A percentile compares a stretch with the other conserved stretches of the same genome.
Evolutionary conservation across 2,113 vertebrate species (phyloP).

Genomic region (Myotis davidii): DNA sequence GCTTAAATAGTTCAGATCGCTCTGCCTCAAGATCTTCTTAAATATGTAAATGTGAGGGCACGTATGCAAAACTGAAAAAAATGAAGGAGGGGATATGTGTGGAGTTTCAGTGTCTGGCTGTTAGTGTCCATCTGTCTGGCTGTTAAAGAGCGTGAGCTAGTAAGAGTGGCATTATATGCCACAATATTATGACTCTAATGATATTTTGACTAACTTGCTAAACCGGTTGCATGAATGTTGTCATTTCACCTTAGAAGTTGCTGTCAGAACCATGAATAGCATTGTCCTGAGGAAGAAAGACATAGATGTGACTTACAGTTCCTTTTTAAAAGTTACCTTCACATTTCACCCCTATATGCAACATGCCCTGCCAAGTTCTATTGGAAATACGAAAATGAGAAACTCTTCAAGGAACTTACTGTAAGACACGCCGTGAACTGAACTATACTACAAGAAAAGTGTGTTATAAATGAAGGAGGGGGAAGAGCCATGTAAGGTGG

Average conservation of each 20-base stretch:
- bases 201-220: not conserved
- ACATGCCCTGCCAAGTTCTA: not conserved
- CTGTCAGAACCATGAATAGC: not conserved
- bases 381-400: not conserved
- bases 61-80: not conserved
- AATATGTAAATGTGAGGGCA: not conserved
- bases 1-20: not conserved
- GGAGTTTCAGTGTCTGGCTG: not conserved
- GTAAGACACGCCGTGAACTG: not conserved
- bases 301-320: not conserved
- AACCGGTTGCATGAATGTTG: not conserved
- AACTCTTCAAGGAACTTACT: not conserved
- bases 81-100: not conserved
- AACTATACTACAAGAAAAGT: not conserved
- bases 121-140: not conserved
- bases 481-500: not conserved
- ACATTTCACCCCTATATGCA: not conserved
- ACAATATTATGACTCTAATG: not conserved
- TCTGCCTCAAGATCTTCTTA: not conserved
- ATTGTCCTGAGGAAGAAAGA: not conserved
- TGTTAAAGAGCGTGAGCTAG: not conserved
- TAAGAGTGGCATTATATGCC: not conserved
- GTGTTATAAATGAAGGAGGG: not conserved
- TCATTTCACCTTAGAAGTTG: not conserved
- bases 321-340: slow-evolving; percentile 18